phyloP scores from a whole-genome alignment of 2,797 vertebrate genomes.

The Varecia variegata region DNA sequence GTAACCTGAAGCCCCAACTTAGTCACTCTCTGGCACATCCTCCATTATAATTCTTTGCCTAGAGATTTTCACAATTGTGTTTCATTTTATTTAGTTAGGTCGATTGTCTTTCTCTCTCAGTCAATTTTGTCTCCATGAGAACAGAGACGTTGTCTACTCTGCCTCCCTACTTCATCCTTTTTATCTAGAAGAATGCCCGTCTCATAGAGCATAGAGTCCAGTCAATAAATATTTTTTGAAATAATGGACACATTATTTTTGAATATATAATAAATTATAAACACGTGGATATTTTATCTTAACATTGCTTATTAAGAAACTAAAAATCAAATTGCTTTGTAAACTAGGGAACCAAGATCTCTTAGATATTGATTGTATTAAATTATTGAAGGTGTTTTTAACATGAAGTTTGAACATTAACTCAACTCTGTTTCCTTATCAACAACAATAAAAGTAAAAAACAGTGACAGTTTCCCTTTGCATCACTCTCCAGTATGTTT shows the following conservation, averaged over 20 bases:
- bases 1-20: neutral
- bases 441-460: neutral
- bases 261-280: neutral
- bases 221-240: neutral
- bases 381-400: neutral
- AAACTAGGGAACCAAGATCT: neutral
- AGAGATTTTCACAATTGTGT: neutral
- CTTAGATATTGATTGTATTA: neutral
- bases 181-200: neutral
- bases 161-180: neutral
- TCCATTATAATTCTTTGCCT: neutral
- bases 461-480: neutral
- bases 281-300: neutral
- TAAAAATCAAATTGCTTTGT: neutral
- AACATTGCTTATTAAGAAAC: neutral
- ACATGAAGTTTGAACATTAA: neutral
- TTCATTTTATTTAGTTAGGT: neutral
- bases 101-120: neutral
- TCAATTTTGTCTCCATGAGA: neutral
- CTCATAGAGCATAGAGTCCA: neutral
- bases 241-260: neutral
- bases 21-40: neutral
- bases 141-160: accelerated
- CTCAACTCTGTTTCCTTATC: neutral
- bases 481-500: neutral